A percentile compares a stretch with the other conserved stretches of the same genome.
phyloP scores from a whole-genome alignment of 2,888 invertebrate species.

The Prosapia bicincta region DNA sequence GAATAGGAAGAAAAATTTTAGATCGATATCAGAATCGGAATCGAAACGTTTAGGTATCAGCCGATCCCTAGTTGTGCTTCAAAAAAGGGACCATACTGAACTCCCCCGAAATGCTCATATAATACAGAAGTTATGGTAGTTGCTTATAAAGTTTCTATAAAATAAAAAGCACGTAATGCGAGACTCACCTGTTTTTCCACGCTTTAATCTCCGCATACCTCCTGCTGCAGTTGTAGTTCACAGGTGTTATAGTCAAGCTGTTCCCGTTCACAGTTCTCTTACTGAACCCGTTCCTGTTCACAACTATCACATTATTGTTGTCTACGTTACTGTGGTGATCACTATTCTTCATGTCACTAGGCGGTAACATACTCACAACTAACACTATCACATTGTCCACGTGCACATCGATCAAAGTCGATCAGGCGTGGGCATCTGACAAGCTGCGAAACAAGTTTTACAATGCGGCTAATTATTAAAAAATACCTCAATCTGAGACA shows the following conservation, averaged over 20 bases:
- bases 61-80: no score
- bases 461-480: not conserved
- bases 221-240: slow-evolving; percentile 47
- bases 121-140: no score
- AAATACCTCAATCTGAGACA: not conserved
- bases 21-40: no score
- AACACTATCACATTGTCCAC: not conserved
- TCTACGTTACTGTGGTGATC: not conserved
- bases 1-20: no score
- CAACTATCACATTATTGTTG: slow-evolving; percentile 35
- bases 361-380: slow-evolving; percentile 3
- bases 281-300: slow-evolving; percentile 51
- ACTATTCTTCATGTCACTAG: slow-evolving; percentile 15
- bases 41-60: no score
- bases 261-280: slow-evolving; percentile 46
- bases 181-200: slow-evolving; percentile 47
- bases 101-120: no score
- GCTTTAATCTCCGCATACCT: slow-evolving; percentile 59
- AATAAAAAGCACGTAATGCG: no score
- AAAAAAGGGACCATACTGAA: no score
- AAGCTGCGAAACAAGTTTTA: not conserved
- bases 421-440: not conserved
- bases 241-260: slow-evolving; percentile 50
- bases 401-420: not conserved
- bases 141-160: no score